Base-by-base conservation (phyloP, 2,888 invertebrate species). In the Habrosyne pyritoides region DNA sequence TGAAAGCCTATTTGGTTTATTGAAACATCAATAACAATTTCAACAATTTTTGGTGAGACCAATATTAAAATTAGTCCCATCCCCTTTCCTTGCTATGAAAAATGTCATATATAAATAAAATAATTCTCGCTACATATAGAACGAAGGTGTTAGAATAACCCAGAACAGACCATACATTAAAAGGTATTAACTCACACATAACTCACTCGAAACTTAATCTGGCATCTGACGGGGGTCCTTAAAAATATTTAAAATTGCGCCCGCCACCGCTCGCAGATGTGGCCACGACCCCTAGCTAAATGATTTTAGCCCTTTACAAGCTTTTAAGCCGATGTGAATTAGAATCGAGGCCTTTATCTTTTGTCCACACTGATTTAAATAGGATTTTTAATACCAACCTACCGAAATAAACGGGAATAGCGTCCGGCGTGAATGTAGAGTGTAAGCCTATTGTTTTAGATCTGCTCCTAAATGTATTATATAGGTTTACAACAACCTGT, bases 331-430 rank as follows among this genome's bases (percentile, higher is more conserved):
- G 63, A 71, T 69, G 66, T 64, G 76, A 73, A 74, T 76, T 73
- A 63, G 66, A 71, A 73, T 71, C 63, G 65, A 71, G 68, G 66
- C 71, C 69, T 78, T 77, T 79, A 78, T 82, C 81, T 83, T 73
- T 74, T 68, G 62, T 56, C 66, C 66, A 60, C 60, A 64, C 61
- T 68, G 68, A 72, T 70, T 73, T 63, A 65, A 62, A 64, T 51
- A 59, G 57, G 54, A 53, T 55, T 50, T 46, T 22, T 36, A 24
- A 10, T 46, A 21, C 21, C 51, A 53, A 51, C 47, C 26, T 52
- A 36, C n/a, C 14, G 50, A 21, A 18, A 24, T 12, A 14, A 48
- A 22, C 6, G 24, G 24, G 21, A 24, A 48, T n/a, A 22, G 14
- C 6, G 14, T 48, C 12, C 14, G 14, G 4, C 8, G 12, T 24